Evolutionary conservation across 2,888 invertebrate species (phyloP).

Genomic region (Ophonus ardosiacus): DNA sequence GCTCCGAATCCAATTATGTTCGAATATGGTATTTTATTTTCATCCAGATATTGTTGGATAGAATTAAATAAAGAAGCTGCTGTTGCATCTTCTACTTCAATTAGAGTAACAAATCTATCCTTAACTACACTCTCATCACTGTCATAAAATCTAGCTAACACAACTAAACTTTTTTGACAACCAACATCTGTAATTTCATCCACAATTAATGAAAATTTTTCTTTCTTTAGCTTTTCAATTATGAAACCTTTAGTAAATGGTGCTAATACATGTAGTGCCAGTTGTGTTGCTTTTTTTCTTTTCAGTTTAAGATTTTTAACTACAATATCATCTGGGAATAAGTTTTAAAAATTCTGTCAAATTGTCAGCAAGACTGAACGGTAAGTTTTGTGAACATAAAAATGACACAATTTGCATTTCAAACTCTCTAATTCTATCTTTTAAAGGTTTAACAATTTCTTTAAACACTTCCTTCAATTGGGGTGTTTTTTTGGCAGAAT

Average conservation of each 20-base stretch:
- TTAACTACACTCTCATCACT: not conserved
- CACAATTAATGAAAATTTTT: not conserved
- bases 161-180: slow-evolving; percentile 34
- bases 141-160: slow-evolving; percentile 42
- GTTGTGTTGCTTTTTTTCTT: no score
- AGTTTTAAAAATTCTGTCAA: no score
- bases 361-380: no score
- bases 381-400: no score
- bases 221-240: not conserved
- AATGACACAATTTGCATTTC: no score
- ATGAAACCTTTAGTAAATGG: slow-evolving; percentile 18
- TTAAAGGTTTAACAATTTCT: no score
- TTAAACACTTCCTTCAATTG: no score
- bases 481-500: no score
- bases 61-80: slow-evolving; percentile 10
- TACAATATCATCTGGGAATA: no score
- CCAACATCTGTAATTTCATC: slow-evolving; percentile 50
- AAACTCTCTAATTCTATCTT: no score
- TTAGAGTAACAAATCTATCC: not conserved
- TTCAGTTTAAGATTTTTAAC: no score
- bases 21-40: slow-evolving; percentile 55
- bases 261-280: no score
- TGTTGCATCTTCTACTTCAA: slow-evolving; percentile 43
- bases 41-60: slow-evolving; percentile 23
- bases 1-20: slow-evolving; percentile 65